Percentiles rank a stretch among this genome's conserved stretches.
Conservation (phyloP, 2,113 vertebrate species). For the Odocoileus virginianus region DNA sequence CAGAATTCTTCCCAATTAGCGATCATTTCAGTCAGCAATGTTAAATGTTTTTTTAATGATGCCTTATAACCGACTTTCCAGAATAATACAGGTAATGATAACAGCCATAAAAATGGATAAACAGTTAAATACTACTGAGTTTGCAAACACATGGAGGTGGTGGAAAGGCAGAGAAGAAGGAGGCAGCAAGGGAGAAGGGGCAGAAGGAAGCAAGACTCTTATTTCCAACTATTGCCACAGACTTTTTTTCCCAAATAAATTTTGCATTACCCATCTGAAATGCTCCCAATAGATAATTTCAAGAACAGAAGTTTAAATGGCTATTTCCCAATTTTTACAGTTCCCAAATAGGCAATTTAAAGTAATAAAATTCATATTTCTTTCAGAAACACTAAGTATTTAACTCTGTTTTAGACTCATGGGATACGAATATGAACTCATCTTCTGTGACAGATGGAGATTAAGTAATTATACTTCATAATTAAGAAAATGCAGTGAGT, state of each 20-base stretch:
- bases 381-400: neutral
- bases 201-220: neutral
- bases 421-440: neutral
- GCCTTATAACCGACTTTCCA: neutral
- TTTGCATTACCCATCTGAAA: neutral
- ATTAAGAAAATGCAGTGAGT: neutral
- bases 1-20: neutral
- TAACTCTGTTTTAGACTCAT: neutral
- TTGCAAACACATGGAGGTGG: neutral
- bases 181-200: neutral
- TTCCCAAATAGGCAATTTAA: neutral
- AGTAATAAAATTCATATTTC: neutral
- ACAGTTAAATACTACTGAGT: neutral
- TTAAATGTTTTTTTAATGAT: slow-evolving; percentile 6
- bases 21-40: neutral
- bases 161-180: neutral
- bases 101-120: neutral
- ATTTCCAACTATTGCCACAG: neutral
- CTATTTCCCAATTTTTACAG: neutral
- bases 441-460: neutral
- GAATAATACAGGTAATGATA: neutral
- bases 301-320: neutral
- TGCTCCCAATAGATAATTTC: neutral
- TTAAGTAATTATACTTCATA: neutral
- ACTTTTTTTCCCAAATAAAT: neutral